Base-by-base conservation (phyloP, 2,797 vertebrate species). In the Rallus crepitans region DNA sequence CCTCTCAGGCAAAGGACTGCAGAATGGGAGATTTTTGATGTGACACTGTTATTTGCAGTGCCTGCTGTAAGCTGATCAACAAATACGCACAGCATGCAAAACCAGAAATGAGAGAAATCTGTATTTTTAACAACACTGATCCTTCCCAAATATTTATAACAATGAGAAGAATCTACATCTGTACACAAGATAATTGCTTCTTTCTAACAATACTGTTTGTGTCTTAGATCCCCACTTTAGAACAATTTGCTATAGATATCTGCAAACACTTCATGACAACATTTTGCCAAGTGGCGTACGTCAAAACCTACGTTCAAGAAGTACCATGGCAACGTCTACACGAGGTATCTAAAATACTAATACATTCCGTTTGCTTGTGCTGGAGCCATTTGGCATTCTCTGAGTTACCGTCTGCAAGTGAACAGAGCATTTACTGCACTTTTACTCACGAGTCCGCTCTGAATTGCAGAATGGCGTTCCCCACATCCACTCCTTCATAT, bases 251-350 rank as follows among this genome's bases (percentile, higher is more conserved):
- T 60, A 82, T 99, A 97, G 98, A 98, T 78, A 98, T 99, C 95
- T 99, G 99, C 92, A 97, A 98, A 68, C 98, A 99, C 94, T 99
- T 99, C 96, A 98, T 99, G 94, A 99, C 98, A 66, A 98, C 98
- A 14, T 99, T 99, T 97, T 98, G 98, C 82, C 99, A 99, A 72
- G 99, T 99, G 81, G 96, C 95, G 6, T 97, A 97, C 87, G 98
- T 96, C 96, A 98, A 98, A 70, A 98, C 99, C 81, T 98, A 98
- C 35, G 94, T 99, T 95, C 98, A 99, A 93, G 99, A 99, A 97
- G 98, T 97, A 37, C 99, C 99, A 18, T 99, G 99, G 99, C 99
- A 96, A 94, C 98, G 98, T 91, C 94, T 99, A 75, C 98, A 99
- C 50, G 99, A 99, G 99, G 99, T 99, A 98, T 60, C 47, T 69